Percentiles rank a stretch among this genome's conserved stretches.
Evolutionary conservation across 1,140 invertebrate genomes (phyloP).

Genomic region (Mycetomoellerius zeteki): DNA sequence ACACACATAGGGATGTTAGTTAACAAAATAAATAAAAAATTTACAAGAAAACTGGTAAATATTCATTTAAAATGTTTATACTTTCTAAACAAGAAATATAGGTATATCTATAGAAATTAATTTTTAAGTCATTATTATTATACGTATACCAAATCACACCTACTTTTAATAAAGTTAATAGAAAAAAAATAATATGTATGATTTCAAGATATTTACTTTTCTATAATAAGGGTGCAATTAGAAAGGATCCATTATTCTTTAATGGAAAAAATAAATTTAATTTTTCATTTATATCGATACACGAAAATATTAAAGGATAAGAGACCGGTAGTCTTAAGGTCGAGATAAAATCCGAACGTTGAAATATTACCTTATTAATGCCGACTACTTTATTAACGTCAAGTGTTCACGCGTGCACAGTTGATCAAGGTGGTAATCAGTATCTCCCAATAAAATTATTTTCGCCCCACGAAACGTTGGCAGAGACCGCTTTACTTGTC

Average conservation of each 20-base stretch:
- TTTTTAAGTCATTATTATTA: neutral
- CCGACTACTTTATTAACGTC: conserved; percentile 86
- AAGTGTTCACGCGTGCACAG: conserved; percentile 70
- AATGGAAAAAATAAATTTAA: neutral
- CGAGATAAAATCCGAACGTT: conserved; percentile 70
- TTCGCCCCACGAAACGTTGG: conserved; percentile 54
- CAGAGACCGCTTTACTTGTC: conserved; percentile 74
- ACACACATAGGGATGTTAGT: neutral
- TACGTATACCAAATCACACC: neutral
- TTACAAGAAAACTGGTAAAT: neutral
- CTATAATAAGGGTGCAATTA: neutral
- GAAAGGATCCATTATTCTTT: neutral
- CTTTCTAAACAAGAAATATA: conserved; percentile 2
- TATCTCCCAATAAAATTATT: conserved; percentile 73
- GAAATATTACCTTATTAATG: conserved; percentile 81
- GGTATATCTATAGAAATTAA: neutral
- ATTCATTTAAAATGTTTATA: neutral
- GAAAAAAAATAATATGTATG: neutral
- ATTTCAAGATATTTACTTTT: neutral
- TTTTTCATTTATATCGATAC: conserved; percentile 7
- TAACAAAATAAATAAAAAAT: neutral
- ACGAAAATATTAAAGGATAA: conserved; percentile 71
- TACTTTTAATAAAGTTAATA: neutral
- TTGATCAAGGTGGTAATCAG: conserved; percentile 65
- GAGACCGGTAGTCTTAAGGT: conserved; percentile 67